Evolutionary conservation across 1,140 invertebrate genomes (phyloP), one percentile per base, ranked within the genome.

Genomic region (Heliconius himera): DNA sequence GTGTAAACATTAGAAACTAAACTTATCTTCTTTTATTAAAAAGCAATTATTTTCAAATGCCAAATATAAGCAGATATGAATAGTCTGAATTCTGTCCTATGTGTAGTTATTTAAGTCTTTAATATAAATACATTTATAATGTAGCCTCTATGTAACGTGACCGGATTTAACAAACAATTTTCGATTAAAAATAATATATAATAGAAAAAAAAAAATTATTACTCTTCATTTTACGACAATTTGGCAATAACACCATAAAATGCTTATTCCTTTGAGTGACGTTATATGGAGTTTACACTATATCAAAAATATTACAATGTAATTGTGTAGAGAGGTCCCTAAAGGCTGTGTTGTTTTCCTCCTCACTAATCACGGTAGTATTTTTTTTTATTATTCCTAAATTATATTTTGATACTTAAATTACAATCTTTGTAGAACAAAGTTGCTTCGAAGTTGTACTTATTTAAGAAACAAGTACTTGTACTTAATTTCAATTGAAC

Each of bases 281-380:
- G n/a, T 22, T 60, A 60, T 2, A 60, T 60, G 6, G 49, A 20
- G 49, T 51, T 51, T 51, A 20, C 49, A 51, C 49, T 51, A 56
- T 56, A 56, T 56, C 20, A 9, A 29, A 26, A 66, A 66, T 66
- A 29, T 66, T 66, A 66, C 26, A 75, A 66, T 75, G 18, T 75
- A 70, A 46, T 76, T 41, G 36, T 38, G 66, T 60, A 70, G 60
- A 76, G 74, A 76, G 60, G 60, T 46, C 66, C 46, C 33, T 41
- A n/a, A 76, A 70, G 74, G 74, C 74, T 76, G 74, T 76, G 74
- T 76, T 76, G 74, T 76, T 76, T 76, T 26, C 66, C 74, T 76
- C 41, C 60, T 76, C 74, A 76, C 74, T 70, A 56, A 46, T 66
- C 74, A 60, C n/a, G 26, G 36, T 70, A 46, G 22, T 75, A 76